Base-by-base conservation (phyloP, 2,113 vertebrate species). In the Tachuris rubrigastra region DNA sequence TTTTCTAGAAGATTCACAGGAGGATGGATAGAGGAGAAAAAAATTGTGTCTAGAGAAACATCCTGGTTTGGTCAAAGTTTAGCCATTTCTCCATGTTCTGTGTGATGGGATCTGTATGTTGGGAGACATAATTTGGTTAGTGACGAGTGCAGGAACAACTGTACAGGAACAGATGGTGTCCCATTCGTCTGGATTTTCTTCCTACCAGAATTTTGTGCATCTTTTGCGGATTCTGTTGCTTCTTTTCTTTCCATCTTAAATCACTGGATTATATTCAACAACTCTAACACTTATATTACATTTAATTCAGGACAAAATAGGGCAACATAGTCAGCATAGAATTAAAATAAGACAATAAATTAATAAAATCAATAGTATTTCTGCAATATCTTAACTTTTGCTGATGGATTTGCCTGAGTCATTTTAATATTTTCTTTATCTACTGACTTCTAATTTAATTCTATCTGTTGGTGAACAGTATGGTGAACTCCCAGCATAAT, bases 281-380 rank as follows among this genome's bases (percentile, higher is more conserved):
- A 8, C 20, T 90, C 17, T 66, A 62, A 77, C 59, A 55, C 5
- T 67, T 81, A 15, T 0, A 9, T 24, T 69, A 5, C 3, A 7
- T 58, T 62, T 66, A 59, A 74, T 85, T 92, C 65, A 41, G 33
- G 23, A 12, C 30, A 63, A 39, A 0, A 1, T 3, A 1, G 1
- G 21, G 11, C 35, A 63, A 47, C 0, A 1, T 3, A 1, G 1
- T 41, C 46, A 55, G 19, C 31, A 28, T 44, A 52, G n/a, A n/a
- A n/a, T n/a, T n/a, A 68, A 85, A 71, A 3, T 1, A 67, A 74
- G 53, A 41, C 19, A 74, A 14, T 14, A 68, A 66, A 12, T 24
- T 9, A 21, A 46, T 11, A 8, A 35, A 18, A 13, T 3, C 4
- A 19, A 5, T 6, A 74, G 47, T 66, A 58, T 37, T 91, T 87